phyloP scores from a whole-genome alignment of 2,797 vertebrate genomes.

The Odontamblyopus lacepedii region DNA sequence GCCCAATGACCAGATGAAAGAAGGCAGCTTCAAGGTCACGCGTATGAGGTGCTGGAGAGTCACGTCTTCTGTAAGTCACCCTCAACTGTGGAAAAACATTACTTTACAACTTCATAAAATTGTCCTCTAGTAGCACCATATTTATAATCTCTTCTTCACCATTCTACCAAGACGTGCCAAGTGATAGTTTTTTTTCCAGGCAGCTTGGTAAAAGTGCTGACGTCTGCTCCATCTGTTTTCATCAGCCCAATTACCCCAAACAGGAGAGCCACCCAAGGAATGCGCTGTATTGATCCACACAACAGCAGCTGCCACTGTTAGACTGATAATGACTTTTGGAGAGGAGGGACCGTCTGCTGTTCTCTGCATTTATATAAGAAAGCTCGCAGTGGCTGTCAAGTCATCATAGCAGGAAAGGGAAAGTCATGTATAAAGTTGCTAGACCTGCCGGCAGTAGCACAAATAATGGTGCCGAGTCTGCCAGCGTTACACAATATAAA shows the following conservation, averaged over 20 bases:
- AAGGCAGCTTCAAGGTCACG: conserved; percentile 98
- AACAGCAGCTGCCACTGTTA: conserved; percentile 14
- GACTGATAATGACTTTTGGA: conserved; percentile 23
- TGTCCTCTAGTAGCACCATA: neutral
- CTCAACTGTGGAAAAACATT: neutral
- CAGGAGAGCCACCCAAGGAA: conserved; percentile 25
- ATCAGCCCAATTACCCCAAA: conserved; percentile 46
- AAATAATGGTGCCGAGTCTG: neutral
- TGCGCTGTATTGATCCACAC: conserved; percentile 41
- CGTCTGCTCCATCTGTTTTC: conserved; percentile 39
- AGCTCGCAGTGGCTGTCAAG: neutral
- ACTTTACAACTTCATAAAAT: neutral
- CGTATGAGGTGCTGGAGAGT: conserved; percentile 99
- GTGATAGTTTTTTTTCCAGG: conserved; percentile 22
- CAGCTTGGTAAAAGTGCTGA: conserved; percentile 41
- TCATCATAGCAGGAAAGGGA: neutral
- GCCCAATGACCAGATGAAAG: conserved; percentile 93
- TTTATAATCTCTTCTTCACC: conserved; percentile 14
- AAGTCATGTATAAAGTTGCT: neutral
- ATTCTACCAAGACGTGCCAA: conserved; percentile 23
- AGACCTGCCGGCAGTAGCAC: neutral
- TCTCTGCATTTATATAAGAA: neutral
- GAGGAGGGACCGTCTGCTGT: conserved; percentile 8
- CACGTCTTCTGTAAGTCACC: conserved; percentile 92
- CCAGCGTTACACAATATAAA: neutral